These are phyloP conservation scores for Torymus auratus DNA, from an alignment of 2,888 invertebrate genomes.

Conservation along the genomic window DNA sequence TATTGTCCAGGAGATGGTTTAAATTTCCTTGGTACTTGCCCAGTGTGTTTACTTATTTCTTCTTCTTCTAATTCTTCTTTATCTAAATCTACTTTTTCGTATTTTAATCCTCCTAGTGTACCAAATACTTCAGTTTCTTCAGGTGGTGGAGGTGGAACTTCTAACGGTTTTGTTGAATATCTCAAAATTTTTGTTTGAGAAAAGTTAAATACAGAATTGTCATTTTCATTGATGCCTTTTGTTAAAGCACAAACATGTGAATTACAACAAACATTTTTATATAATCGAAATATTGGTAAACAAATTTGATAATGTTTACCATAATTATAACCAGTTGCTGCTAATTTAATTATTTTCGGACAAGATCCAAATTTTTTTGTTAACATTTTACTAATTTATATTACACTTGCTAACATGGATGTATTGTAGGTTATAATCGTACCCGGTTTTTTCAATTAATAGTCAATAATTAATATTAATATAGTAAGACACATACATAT, in stretches of 20 bases:
- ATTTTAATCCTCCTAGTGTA: conserved; percentile 62
- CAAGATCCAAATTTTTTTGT: conserved; percentile 42
- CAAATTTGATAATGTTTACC: conserved; percentile 17
- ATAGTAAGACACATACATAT: no score
- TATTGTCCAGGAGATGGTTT: conserved; percentile 83
- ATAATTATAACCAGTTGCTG: conserved; percentile 1
- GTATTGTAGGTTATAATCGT: no score
- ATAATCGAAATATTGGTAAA: not conserved
- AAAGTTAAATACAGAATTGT: not conserved
- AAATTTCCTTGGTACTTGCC: conserved; percentile 59
- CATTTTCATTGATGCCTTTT: not conserved
- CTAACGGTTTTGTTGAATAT: conserved; percentile 42
- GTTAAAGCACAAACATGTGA: not conserved
- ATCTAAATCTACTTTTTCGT: conserved; percentile 66
- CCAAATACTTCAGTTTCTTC: conserved; percentile 64
- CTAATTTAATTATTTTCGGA: conserved; percentile 37
- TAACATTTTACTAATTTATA: conserved; percentile 37
- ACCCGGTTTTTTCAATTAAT: no score
- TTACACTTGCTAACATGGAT: no score
- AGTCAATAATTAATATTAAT: no score
- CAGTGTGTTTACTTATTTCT: conserved; percentile 65
- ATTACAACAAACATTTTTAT: not conserved
- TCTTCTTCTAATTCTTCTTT: conserved; percentile 64
- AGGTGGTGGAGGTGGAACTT: conserved; percentile 28
- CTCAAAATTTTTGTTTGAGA: conserved; percentile 11